These are phyloP conservation scores for Aspidiotus destructor DNA, from an alignment of 2,888 invertebrate species.

Conservation along the genomic window DNA sequence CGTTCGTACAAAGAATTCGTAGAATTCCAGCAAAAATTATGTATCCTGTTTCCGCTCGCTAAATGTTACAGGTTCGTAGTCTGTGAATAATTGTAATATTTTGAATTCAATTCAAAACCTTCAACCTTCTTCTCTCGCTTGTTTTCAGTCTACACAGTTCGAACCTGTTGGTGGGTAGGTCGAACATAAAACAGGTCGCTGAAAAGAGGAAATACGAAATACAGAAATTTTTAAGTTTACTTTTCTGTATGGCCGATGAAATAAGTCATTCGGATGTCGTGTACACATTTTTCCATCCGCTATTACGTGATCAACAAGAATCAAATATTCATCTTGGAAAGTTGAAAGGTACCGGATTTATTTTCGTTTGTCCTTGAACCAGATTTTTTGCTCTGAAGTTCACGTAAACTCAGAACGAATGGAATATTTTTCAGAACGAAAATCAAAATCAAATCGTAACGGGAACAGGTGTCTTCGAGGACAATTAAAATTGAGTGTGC, in stretches of 20 bases:
- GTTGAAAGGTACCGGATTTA: conserved; percentile 55
- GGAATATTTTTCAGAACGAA: conserved; percentile 39
- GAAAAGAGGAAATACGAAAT: conserved; percentile 84
- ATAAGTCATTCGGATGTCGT: conserved; percentile 92
- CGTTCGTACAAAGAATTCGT: conserved; percentile 94
- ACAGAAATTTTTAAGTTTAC: conserved; percentile 71
- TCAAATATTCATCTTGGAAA: conserved; percentile 68
- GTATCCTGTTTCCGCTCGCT: conserved; percentile 80
- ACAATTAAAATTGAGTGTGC: conserved; percentile 66
- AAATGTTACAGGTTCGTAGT: conserved; percentile 69
- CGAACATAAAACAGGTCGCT: conserved; percentile 90
- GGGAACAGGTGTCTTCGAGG: conserved; percentile 47
- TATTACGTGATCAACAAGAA: conserved; percentile 87
- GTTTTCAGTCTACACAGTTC: conserved; percentile 51
- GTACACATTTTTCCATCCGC: conserved; percentile 96
- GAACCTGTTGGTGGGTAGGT: conserved; percentile 76
- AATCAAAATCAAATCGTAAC: conserved; percentile 39
- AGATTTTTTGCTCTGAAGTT: too few species aligned
- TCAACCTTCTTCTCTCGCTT: too few species aligned
- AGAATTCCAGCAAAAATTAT: conserved; percentile 90
- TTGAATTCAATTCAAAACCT: too few species aligned
- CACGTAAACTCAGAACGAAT: not conserved
- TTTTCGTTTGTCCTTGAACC: not conserved
- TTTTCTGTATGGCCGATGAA: conserved; percentile 82
- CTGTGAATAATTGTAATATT: not conserved